Conservation (phyloP, 2,113 vertebrate species). For the Megaceryle maxima region DNA sequence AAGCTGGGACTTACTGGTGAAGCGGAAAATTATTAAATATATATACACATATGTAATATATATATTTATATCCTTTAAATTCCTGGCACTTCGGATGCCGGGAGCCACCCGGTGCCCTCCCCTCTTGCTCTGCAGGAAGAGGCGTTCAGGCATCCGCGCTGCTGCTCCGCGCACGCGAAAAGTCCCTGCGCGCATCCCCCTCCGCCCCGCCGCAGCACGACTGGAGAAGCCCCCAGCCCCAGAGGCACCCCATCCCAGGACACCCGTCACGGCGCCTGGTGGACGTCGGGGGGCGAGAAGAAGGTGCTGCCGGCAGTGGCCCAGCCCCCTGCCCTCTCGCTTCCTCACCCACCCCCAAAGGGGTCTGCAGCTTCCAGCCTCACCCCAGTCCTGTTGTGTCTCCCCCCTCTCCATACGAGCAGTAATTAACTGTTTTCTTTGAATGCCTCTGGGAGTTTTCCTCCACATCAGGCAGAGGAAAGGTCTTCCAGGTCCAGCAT, state of each 20-base stretch:
- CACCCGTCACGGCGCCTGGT: accelerated
- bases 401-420: accelerated
- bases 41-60: too few species aligned
- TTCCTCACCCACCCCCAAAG: background rate
- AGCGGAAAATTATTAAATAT: too few species aligned
- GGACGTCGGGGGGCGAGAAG: background rate
- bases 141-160: constrained; percentile 56
- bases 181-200: constrained; percentile 71
- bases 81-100: background rate
- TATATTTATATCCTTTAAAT: background rate
- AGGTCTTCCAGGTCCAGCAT: background rate
- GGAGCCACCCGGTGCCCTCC: background rate
- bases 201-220: background rate
- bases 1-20: background rate
- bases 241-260: background rate
- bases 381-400: background rate
- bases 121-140: background rate
- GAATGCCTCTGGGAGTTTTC: background rate
- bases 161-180: constrained; percentile 73
- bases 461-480: background rate
- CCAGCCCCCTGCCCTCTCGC: background rate
- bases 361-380: background rate
- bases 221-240: too few species aligned
- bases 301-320: background rate
- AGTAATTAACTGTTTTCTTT: background rate